A percentile compares a stretch with the other conserved stretches of the same genome.
phyloP scores from a whole-genome alignment of 2,113 vertebrate species.

The Xiphophorus couchianus region DNA sequence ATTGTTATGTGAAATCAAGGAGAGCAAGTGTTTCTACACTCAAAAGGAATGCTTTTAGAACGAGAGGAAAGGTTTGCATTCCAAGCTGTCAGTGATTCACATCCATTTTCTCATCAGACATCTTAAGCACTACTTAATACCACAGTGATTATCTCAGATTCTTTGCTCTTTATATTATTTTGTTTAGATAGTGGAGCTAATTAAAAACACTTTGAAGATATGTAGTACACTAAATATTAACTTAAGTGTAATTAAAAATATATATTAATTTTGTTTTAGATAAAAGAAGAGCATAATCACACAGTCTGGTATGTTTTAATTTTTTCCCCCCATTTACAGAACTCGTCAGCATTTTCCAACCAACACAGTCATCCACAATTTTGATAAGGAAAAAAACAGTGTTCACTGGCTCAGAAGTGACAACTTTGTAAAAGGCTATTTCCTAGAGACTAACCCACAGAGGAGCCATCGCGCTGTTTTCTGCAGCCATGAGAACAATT shows the following conservation, averaged over 20 bases:
- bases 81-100: neutral
- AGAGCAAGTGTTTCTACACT: conserved; percentile 5
- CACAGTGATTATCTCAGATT: conserved; percentile 33
- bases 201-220: conserved; percentile 24
- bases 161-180: conserved; percentile 16
- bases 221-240: conserved; percentile 2
- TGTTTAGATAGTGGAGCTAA: conserved; percentile 6
- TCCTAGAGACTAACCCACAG: conserved; percentile 48
- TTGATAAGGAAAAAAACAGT: conserved; percentile 24
- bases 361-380: conserved; percentile 31
- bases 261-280: neutral
- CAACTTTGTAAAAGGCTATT: conserved; percentile 65
- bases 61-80: conserved; percentile 7
- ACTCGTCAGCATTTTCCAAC: conserved; percentile 32
- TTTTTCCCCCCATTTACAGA: conserved; percentile 4
- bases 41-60: neutral
- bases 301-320: conserved; percentile 40
- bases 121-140: conserved; percentile 31
- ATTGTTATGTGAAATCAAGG: conserved; percentile 18
- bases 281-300: neutral
- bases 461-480: conserved; percentile 46
- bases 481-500: conserved; percentile 56
- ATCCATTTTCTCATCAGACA: conserved; percentile 26
- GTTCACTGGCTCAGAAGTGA: conserved; percentile 53
- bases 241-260: neutral